These are phyloP conservation scores for Eriocheir sinensis DNA, from an alignment of 1,140 invertebrate species.

Conservation along the genomic window DNA sequence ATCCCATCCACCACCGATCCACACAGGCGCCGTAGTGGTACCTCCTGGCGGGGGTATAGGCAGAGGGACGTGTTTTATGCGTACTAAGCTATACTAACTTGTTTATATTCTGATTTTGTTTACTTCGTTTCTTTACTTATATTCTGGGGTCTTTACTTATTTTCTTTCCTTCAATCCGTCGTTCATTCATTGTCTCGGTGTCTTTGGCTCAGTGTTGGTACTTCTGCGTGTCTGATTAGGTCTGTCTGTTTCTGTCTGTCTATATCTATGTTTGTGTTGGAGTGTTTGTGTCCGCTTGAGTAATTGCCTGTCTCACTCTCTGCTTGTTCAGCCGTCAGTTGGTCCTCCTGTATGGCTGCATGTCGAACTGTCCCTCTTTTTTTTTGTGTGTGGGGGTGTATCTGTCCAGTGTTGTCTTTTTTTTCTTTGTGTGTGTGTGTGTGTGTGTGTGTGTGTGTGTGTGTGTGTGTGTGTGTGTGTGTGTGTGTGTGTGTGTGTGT, in stretches of 20 bases:
- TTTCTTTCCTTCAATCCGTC: neutral
- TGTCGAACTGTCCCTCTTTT: too few species aligned
- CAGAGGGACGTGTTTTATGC: neutral
- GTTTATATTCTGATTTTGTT: neutral
- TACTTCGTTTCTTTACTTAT: neutral
- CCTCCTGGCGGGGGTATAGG: conserved; percentile 68
- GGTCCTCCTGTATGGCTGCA: too few species aligned
- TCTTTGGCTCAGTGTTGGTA: neutral
- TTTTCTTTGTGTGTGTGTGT: too few species aligned
- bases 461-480: neutral
- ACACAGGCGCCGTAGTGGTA: conserved; percentile 49
- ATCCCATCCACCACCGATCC: neutral
- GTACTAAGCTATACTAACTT: neutral
- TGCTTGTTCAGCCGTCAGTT: too few species aligned
- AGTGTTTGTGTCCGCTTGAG: too few species aligned
- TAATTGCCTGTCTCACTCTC: neutral
- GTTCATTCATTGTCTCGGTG: neutral
- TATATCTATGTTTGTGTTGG: too few species aligned
- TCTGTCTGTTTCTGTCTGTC: too few species aligned
- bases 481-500: neutral
- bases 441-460: too few species aligned
- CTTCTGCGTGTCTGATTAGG: neutral
- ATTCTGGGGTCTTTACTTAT: neutral
- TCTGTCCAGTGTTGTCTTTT: too few species aligned
- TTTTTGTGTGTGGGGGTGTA: too few species aligned